phyloP scores from a whole-genome alignment of 1,140 invertebrate species.

The Aphelinus certus region DNA sequence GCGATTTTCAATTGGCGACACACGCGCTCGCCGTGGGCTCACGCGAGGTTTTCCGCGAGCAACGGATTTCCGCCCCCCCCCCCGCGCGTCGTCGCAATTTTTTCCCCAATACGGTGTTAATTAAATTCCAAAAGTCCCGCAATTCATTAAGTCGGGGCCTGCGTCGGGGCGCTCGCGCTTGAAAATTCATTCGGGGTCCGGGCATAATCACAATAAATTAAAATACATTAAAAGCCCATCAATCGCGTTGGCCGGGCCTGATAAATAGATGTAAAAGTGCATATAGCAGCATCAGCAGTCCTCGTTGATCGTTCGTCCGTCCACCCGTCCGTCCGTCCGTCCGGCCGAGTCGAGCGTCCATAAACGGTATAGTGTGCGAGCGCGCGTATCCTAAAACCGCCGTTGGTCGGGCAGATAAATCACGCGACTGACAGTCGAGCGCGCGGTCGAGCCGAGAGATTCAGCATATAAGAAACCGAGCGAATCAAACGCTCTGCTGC shows the following conservation, averaged over 20 bases:
- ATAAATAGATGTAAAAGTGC: slow-evolving; percentile 12
- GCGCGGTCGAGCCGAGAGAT: background rate
- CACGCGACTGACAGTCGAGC: slow-evolving; percentile 5
- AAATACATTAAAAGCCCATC: slow-evolving; percentile 33
- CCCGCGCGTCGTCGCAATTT: background rate
- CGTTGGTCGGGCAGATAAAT: slow-evolving; percentile 9
- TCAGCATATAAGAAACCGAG: slow-evolving; percentile 15
- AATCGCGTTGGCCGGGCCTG: background rate
- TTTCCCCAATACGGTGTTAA: slow-evolving; percentile 20
- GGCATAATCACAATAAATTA: slow-evolving; percentile 31
- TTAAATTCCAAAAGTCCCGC: background rate
- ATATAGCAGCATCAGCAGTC: background rate
- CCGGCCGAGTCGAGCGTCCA: too few species aligned
- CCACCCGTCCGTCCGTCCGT: too few species aligned
- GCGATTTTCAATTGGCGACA: too few species aligned
- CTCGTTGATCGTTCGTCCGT: background rate
- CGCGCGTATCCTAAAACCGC: background rate
- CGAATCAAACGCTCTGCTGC: slow-evolving; percentile 15
- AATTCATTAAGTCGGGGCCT: slow-evolving; percentile 18
- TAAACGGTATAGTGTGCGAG: too few species aligned
- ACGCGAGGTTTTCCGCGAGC: too few species aligned
- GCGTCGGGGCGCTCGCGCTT: too few species aligned
- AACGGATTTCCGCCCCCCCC: too few species aligned
- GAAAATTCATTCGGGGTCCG: too few species aligned
- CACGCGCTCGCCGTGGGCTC: too few species aligned